Evolutionary conservation across 1,140 invertebrate genomes (phyloP), one percentile per base, ranked within the genome.

Genomic region (Glomeris maerens): DNA sequence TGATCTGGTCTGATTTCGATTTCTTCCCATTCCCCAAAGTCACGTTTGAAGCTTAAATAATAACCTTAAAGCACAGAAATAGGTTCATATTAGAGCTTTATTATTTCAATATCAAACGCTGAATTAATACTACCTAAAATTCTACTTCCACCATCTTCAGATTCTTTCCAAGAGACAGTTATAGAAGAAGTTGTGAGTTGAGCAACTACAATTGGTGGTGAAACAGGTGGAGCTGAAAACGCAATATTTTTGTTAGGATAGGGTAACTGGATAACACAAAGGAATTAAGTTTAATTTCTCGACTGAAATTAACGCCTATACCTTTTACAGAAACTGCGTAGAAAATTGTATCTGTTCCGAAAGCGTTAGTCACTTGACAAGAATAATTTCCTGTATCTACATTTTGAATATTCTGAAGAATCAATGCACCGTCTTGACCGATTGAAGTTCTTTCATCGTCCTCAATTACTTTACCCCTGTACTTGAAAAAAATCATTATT

Each of bases 41-140:
- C 89, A 25, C 82, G 84, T 65, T 92, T 91, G 70, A 89, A 92
- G 62, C 88, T 83, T 53, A 92, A 77, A 17, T 85, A 90, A 64
- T 89, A 89, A 17, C 48, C 48, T 50, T 17, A 3, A 47, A 45
- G n/a, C n/a, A 27, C 26, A 10, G 22, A 5, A 29, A 4, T 46
- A 5, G 7, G 29, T 39, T n/a, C 14, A 7, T 10, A 31, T 10
- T 78, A 1, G 80, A 80, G 54, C 89, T 75, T 45, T 77, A 83
- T 50, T 83, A 86, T 0, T 84, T 89, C 3, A 85, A 89, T 0
- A 84, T 87, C 27, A 83, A 80, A 10, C 80, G 78, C 27, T 88
- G 71, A 10, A 77, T 78, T 31, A 88, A 76, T 65, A 50, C 27
- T 25, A 50, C 48, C 48, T 50, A 28, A 40, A 21, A 50, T 50